Evolutionary conservation across 2,113 vertebrate species (phyloP).

Genomic region (Rhineura floridana): DNA sequence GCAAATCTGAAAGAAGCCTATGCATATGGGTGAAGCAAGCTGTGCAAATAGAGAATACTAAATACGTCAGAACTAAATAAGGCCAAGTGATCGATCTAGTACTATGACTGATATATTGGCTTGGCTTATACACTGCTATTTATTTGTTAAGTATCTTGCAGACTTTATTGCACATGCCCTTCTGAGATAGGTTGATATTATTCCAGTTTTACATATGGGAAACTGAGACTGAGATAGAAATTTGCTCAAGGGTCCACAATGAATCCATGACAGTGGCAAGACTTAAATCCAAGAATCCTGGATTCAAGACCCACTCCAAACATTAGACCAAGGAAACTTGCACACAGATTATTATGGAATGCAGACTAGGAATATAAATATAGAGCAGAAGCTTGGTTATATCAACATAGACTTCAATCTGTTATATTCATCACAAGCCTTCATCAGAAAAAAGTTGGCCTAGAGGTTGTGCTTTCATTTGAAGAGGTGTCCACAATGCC

Average conservation of each 20-base stretch:
- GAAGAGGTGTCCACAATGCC: no score
- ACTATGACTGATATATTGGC: neutral
- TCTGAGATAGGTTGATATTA: neutral
- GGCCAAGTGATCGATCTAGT: neutral
- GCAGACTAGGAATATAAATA: no score
- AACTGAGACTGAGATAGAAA: neutral
- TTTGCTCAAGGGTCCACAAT: neutral
- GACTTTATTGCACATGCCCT: neutral
- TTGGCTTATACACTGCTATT: neutral
- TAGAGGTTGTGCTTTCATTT: no score
- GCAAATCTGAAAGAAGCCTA: neutral
- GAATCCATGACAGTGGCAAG: neutral
- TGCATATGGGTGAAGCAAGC: neutral
- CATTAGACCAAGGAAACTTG: neutral
- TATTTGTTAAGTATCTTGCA: neutral
- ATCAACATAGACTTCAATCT: no score
- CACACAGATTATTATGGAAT: neutral
- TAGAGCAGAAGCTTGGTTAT: no score
- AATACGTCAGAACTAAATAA: neutral
- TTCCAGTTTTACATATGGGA: neutral
- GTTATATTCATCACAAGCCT: no score
- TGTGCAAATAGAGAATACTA: neutral
- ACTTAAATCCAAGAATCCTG: neutral
- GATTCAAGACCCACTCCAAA: no score
- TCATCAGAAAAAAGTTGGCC: no score